Conservation (phyloP, 2,888 invertebrate species). For the Seira sanloemensis region DNA sequence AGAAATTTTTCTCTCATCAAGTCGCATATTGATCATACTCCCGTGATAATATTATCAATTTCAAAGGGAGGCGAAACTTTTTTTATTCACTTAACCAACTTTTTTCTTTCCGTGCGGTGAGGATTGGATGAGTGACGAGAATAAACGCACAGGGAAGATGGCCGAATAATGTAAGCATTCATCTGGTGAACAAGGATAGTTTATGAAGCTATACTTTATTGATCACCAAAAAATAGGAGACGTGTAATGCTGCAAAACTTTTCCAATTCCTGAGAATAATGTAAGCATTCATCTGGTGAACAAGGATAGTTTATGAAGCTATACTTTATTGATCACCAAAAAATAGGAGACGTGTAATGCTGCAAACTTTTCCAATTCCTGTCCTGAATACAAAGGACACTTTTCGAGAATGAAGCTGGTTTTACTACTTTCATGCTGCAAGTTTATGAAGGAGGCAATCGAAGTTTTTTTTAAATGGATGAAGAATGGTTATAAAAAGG, state of each 20-base stretch:
- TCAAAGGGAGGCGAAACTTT: slow-evolving; percentile 41
- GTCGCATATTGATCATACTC: slow-evolving; percentile 55
- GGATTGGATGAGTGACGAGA: slow-evolving; percentile 35
- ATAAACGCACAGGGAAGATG: slow-evolving; percentile 20
- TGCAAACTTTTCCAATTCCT: slow-evolving; percentile 45
- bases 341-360: slow-evolving; percentile 27
- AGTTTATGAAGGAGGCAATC: neutral
- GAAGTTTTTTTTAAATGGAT: neutral
- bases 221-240: slow-evolving; percentile 47
- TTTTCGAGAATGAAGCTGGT: slow-evolving; percentile 23
- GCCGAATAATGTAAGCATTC: slow-evolving; percentile 4
- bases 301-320: neutral
- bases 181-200: neutral
- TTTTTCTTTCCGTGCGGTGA: slow-evolving; percentile 21
- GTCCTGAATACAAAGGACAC: slow-evolving; percentile 59
- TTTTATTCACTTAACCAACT: slow-evolving; percentile 63
- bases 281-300: neutral
- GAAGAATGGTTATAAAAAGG: slow-evolving; percentile 22
- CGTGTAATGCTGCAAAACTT: slow-evolving; percentile 21
- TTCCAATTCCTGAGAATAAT: slow-evolving; percentile 49
- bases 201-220: slow-evolving; percentile 27
- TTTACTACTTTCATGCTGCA: neutral
- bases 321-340: slow-evolving; percentile 47
- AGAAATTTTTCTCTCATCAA: slow-evolving; percentile 50
- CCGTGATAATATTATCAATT: slow-evolving; percentile 58